These are phyloP conservation scores for Ectropis crepuscularia DNA, from an alignment of 2,888 invertebrate genomes.

Conservation along the genomic window DNA sequence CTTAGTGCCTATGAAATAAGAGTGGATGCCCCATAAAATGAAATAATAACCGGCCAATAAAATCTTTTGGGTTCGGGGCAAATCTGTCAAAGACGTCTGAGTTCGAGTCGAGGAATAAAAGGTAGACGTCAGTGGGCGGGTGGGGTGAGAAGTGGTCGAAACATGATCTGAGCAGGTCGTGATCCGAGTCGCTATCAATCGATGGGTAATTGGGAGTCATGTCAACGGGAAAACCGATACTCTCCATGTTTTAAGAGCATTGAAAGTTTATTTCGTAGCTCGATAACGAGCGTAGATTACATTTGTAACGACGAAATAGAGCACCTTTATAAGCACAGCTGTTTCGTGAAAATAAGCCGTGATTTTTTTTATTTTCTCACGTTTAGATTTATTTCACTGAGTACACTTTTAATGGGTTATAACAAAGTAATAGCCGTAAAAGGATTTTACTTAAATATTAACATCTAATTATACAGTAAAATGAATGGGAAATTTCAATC, in stretches of 20 bases:
- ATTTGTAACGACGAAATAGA: slow-evolving; percentile 11
- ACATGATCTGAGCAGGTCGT: slow-evolving; percentile 75
- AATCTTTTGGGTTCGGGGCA: slow-evolving; percentile 70
- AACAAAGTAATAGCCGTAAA: slow-evolving; percentile 32
- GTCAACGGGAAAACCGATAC: slow-evolving; percentile 69
- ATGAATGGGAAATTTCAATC: slow-evolving; percentile 34
- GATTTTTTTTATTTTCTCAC: slow-evolving; percentile 21
- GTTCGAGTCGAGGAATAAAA: slow-evolving; percentile 52
- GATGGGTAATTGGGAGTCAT: slow-evolving; percentile 76
- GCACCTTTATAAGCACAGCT: slow-evolving; percentile 4
- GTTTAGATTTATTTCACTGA: slow-evolving; percentile 16
- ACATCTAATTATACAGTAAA: slow-evolving; percentile 36
- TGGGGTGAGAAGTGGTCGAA: slow-evolving; percentile 73
- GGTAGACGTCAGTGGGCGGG: slow-evolving; percentile 59
- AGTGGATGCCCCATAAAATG: slow-evolving; percentile 81
- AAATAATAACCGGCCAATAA: slow-evolving; percentile 84
- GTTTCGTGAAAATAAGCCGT: slow-evolving; percentile 7
- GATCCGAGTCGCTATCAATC: slow-evolving; percentile 70
- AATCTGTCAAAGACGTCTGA: slow-evolving; percentile 79
- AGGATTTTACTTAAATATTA: slow-evolving; percentile 36
- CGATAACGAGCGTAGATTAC: slow-evolving; percentile 24
- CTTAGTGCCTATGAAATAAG: slow-evolving; percentile 80
- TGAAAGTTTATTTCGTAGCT: slow-evolving; percentile 25
- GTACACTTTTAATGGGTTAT: slow-evolving; percentile 25
- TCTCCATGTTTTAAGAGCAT: slow-evolving; percentile 48